Evolutionary conservation across 2,113 vertebrate genomes (phyloP).

Genomic region (Hemicordylus capensis): DNA sequence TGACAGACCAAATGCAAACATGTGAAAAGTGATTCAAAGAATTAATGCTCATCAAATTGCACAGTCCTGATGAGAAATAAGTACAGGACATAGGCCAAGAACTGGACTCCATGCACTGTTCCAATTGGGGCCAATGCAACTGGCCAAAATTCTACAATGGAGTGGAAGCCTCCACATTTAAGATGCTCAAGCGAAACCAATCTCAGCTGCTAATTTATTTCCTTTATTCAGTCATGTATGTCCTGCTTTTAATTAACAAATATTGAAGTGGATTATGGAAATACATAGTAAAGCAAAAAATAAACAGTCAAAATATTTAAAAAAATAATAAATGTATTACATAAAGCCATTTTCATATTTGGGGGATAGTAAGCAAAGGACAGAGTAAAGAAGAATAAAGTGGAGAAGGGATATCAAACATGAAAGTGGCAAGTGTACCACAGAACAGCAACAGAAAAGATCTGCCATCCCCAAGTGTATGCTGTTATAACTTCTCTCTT

Average conservation of each 20-base stretch:
- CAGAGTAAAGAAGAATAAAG: neutral
- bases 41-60: constrained; percentile 9
- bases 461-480: neutral
- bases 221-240: too few species aligned
- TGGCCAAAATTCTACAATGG: neutral
- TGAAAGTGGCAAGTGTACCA: neutral
- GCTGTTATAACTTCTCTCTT: neutral
- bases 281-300: too few species aligned
- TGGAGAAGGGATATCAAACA: neutral
- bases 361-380: neutral
- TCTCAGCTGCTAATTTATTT: neutral
- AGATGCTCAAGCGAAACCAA: neutral
- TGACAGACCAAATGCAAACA: constrained; percentile 18
- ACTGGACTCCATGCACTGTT: neutral
- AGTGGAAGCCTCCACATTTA: neutral
- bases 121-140: neutral
- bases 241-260: too few species aligned
- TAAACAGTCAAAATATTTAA: too few species aligned
- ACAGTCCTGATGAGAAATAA: neutral
- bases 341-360: neutral
- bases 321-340: too few species aligned
- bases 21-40: constrained; percentile 30
- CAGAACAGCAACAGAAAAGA: too few species aligned
- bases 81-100: neutral
- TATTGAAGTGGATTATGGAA: too few species aligned